Evolutionary conservation across 2,797 vertebrate genomes (phyloP).

Genomic region (Pipistrellus pipistrellus): DNA sequence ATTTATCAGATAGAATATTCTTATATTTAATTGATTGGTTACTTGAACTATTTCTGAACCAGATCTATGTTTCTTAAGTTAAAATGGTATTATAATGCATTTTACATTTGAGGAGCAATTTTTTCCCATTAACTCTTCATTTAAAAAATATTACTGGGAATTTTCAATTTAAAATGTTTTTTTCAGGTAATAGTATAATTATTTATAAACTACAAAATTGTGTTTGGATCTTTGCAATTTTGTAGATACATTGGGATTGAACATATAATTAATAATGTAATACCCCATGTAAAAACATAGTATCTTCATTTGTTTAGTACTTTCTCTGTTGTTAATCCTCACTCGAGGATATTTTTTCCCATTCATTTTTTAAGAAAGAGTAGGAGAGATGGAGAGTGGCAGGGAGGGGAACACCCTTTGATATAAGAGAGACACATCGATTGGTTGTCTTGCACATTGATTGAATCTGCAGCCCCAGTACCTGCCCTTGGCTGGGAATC

Average conservation of each 20-base stretch:
- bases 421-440: too few species aligned
- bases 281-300: neutral
- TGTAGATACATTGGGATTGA: neutral
- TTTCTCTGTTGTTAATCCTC: neutral
- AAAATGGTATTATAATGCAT: neutral
- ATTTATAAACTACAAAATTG: neutral
- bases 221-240: neutral
- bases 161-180: neutral
- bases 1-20: neutral
- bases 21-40: neutral
- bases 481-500: too few species aligned
- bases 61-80: neutral
- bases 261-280: neutral
- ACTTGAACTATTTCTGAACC: neutral
- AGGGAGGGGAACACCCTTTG: too few species aligned
- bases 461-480: too few species aligned
- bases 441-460: too few species aligned
- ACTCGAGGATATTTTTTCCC: too few species aligned
- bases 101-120: neutral
- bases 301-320: neutral
- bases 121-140: neutral
- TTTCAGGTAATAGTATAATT: neutral
- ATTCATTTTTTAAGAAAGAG: too few species aligned
- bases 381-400: too few species aligned
- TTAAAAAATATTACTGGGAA: neutral